phyloP scores from a whole-genome alignment of 2,113 vertebrate genomes.

The Eudyptes chrysolophus region DNA sequence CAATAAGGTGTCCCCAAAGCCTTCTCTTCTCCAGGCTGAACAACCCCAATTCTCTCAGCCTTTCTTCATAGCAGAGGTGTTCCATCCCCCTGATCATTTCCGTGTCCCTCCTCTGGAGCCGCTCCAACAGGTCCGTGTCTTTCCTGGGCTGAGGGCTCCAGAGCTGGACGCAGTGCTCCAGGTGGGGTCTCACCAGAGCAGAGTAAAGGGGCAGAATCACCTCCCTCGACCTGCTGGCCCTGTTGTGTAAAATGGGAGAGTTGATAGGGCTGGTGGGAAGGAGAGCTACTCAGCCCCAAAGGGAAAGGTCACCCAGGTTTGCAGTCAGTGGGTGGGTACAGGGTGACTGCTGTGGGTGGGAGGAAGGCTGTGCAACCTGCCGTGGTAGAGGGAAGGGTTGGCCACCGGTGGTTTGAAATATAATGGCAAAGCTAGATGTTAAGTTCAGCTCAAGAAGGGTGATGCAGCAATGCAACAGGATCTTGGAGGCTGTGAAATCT shows the following conservation, averaged over 20 bases:
- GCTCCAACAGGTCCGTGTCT: too few relatives aligned
- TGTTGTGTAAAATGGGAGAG: background rate
- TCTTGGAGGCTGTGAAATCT: background rate
- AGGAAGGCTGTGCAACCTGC: background rate
- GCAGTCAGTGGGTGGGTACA: too few relatives aligned
- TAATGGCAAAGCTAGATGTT: background rate
- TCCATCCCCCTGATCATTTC: background rate
- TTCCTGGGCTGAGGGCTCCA: background rate
- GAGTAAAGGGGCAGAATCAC: background rate
- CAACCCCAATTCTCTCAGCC: background rate
- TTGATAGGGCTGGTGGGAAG: background rate
- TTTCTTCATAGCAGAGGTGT: background rate
- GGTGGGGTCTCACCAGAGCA: background rate
- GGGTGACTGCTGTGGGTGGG: background rate
- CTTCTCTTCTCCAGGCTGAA: background rate
- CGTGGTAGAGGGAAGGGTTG: rapidly evolving
- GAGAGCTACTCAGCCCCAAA: background rate
- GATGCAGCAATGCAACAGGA: background rate
- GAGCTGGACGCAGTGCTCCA: background rate
- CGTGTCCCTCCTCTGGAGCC: background rate
- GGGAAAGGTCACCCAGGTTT: background rate
- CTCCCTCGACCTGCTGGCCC: background rate
- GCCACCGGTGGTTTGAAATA: background rate
- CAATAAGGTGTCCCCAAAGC: background rate
- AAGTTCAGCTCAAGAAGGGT: background rate